A percentile compares a stretch with the other conserved stretches of the same genome.
Evolutionary conservation across 2,113 vertebrate genomes (phyloP).

Genomic region (Aspidoscelis tigris): DNA sequence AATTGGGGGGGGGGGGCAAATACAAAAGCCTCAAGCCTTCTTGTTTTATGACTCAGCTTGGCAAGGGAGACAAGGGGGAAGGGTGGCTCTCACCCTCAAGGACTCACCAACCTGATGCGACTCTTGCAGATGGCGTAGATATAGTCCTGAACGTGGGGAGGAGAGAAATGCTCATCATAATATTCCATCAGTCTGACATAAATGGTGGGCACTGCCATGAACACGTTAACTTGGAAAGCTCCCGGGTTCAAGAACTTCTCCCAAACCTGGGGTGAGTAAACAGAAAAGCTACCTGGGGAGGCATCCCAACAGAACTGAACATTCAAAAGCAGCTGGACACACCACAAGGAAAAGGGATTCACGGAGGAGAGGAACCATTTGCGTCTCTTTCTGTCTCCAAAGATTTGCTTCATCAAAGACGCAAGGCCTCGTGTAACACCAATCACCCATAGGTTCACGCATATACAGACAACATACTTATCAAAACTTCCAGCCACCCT

Average conservation of each 20-base stretch:
- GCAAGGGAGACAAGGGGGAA: too few relatives aligned
- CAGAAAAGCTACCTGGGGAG: neutral
- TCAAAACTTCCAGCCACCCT: too few relatives aligned
- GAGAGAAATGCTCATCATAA: slow-evolving; percentile 83
- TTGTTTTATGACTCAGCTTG: neutral
- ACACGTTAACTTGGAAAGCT: slow-evolving; percentile 82
- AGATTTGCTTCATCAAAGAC: neutral
- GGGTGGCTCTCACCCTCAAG: neutral
- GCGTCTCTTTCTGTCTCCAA: neutral
- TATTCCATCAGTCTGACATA: slow-evolving; percentile 90
- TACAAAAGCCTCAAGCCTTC: neutral
- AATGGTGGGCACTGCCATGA: slow-evolving; percentile 97
- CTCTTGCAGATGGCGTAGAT: slow-evolving; percentile 87
- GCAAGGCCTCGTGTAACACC: too few relatives aligned
- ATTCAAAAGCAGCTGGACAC: too few relatives aligned
- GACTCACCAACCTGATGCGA: slow-evolving; percentile 83
- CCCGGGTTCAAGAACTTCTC: slow-evolving; percentile 79
- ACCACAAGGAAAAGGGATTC: too few relatives aligned
- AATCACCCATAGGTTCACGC: too few relatives aligned
- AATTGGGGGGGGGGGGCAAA: neutral
- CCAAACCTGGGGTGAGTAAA: slow-evolving; percentile 84
- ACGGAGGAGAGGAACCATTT: too few relatives aligned
- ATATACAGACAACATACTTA: too few relatives aligned
- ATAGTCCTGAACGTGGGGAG: slow-evolving; percentile 85
- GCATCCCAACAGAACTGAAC: neutral